These are phyloP conservation scores for Stictonetta naevosa DNA, from an alignment of 2,113 vertebrate species.

Conservation along the genomic window DNA sequence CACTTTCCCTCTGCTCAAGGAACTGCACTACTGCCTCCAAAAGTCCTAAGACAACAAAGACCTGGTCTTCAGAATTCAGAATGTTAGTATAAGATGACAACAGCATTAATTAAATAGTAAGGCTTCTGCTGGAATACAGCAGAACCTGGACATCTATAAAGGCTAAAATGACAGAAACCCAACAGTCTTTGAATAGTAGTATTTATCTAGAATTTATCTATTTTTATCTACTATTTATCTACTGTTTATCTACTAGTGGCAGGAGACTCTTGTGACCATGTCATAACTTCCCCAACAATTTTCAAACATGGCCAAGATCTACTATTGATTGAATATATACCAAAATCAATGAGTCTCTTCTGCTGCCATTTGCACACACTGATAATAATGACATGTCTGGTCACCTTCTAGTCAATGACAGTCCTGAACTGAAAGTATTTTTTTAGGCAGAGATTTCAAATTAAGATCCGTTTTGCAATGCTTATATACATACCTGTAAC, in stretches of 20 bases:
- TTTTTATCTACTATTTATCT: no score
- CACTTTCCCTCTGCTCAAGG: not conserved
- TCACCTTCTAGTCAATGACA: not conserved
- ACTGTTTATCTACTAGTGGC: no score
- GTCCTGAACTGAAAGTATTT: not conserved
- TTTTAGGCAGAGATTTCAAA: not conserved
- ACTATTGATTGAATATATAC: not conserved
- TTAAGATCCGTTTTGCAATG: not conserved
- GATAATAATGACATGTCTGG: accelerated
- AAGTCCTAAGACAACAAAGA: not conserved
- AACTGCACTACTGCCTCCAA: not conserved
- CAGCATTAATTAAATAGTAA: not conserved
- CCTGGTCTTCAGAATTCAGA: not conserved
- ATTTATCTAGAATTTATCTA: not conserved
- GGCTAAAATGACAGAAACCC: not conserved
- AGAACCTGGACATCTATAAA: not conserved
- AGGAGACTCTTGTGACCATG: not conserved
- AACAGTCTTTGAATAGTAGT: not conserved
- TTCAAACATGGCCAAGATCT: not conserved
- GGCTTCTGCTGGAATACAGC: not conserved
- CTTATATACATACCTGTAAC: not conserved
- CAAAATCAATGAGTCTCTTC: not conserved
- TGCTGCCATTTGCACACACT: not conserved
- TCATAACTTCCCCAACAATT: not conserved
- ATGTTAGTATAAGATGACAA: not conserved